Evolutionary conservation across 2,797 vertebrate genomes (phyloP).

Genomic region (Phaenicophaeus curvirostris): DNA sequence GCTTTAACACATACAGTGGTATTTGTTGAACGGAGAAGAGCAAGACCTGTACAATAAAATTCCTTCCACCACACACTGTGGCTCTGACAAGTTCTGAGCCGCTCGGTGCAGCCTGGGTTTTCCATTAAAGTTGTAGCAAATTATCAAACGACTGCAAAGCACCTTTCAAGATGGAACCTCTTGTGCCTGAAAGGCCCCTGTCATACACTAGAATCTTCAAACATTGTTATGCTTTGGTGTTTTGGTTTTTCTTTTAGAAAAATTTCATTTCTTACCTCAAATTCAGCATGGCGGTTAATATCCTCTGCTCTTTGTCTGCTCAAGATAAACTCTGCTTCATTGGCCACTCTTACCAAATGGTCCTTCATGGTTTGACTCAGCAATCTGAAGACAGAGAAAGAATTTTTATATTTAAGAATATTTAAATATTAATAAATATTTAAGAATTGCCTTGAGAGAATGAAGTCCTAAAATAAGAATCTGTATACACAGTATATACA

Average conservation of each 20-base stretch:
- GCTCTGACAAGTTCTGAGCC: neutral
- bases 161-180: neutral
- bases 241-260: neutral
- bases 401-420: neutral
- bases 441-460: neutral
- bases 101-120: neutral
- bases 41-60: neutral
- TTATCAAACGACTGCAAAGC: neutral
- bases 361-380: slow-evolving; percentile 99
- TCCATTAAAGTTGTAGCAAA: neutral
- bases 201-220: neutral
- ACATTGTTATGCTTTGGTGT: neutral
- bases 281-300: slow-evolving; percentile 96
- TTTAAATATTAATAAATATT: neutral
- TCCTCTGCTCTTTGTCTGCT: slow-evolving; percentile 96
- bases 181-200: neutral
- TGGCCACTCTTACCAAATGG: slow-evolving; percentile 96
- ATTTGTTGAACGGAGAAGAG: neutral
- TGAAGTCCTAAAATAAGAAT: neutral
- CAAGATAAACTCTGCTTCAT: slow-evolving; percentile 98
- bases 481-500: neutral
- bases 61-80: neutral
- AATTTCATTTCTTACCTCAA: slow-evolving; percentile 86
- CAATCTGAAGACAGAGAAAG: slow-evolving; percentile 80
- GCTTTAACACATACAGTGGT: neutral